phyloP scores from a whole-genome alignment of 2,113 vertebrate genomes.

The Pterophyllum scalare region DNA sequence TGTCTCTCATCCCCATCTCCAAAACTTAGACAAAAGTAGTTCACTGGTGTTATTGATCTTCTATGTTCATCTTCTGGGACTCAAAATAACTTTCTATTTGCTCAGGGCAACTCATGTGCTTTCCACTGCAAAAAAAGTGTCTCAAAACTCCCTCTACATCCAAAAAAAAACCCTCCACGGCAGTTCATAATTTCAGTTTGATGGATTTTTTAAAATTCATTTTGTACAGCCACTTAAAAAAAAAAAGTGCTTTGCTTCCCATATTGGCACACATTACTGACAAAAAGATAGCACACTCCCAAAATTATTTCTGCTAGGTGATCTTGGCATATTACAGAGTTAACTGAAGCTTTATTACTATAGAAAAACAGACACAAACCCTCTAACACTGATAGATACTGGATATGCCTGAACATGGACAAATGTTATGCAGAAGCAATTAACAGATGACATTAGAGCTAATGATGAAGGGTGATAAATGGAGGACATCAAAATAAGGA shows the following conservation, averaged over 20 bases:
- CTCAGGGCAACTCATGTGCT: neutral
- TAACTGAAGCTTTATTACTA: neutral
- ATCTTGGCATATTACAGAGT: neutral
- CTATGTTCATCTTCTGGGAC: conserved; percentile 23
- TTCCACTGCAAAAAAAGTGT: neutral
- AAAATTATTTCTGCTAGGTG: neutral
- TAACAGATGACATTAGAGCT: neutral
- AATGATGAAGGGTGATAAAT: neutral
- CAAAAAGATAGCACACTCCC: neutral
- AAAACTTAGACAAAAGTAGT: conserved; percentile 20
- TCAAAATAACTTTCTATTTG: conserved; percentile 26
- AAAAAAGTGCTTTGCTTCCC: conserved; percentile 12
- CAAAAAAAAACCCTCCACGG: neutral
- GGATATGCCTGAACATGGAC: neutral
- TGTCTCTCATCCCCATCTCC: neutral
- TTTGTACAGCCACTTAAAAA: conserved; percentile 1
- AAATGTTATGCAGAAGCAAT: neutral
- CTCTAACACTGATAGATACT: neutral
- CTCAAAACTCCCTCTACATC: neutral
- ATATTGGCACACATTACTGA: conserved; percentile 11
- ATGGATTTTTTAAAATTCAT: neutral
- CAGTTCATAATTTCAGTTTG: conserved; percentile 2
- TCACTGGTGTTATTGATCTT: conserved; percentile 30
- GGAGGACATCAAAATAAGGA: neutral
- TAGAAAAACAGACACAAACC: neutral